Conservation (phyloP, 2,888 invertebrate genomes). For the Busseola fusca region DNA sequence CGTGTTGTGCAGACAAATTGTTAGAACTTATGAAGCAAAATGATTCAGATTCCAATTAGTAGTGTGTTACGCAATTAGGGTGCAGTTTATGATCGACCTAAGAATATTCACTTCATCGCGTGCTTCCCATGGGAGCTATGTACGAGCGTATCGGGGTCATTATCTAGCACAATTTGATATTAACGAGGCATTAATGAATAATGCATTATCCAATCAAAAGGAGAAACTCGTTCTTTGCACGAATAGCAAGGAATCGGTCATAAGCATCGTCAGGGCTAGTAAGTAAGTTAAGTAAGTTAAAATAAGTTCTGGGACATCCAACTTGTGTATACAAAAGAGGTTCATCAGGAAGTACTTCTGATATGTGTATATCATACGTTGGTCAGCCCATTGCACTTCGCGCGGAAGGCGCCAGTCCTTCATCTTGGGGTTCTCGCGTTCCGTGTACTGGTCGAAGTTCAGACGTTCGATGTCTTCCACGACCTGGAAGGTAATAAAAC, state of each 20-base stretch:
- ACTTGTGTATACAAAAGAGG: slow-evolving; percentile 89
- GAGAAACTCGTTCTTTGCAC: slow-evolving; percentile 33
- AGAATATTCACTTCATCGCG: slow-evolving; percentile 22
- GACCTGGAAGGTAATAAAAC: slow-evolving; percentile 68
- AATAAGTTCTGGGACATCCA: slow-evolving; percentile 92
- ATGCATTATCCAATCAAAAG: slow-evolving; percentile 21
- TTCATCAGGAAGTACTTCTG: slow-evolving; percentile 89
- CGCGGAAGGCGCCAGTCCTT: slow-evolving; percentile 92
- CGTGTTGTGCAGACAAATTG: no score
- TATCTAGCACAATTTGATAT: slow-evolving; percentile 14
- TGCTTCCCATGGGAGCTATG: slow-evolving; percentile 16
- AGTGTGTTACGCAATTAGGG: no score
- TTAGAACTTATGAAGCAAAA: no score
- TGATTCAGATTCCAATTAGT: no score
- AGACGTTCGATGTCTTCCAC: slow-evolving; percentile 96
- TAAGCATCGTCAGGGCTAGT: slow-evolving; percentile 89
- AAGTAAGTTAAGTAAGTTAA: no score
- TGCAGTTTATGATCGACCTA: neutral
- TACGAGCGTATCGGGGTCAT: slow-evolving; percentile 26
- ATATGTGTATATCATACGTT: slow-evolving; percentile 90
- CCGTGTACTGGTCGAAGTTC: slow-evolving; percentile 90
- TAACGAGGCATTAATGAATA: slow-evolving; percentile 27
- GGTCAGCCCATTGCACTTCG: slow-evolving; percentile 90
- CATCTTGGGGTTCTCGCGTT: slow-evolving; percentile 91
- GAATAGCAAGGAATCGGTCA: slow-evolving; percentile 42